Conservation (phyloP, 2,888 invertebrate species). For the Amphipyra berbera region DNA sequence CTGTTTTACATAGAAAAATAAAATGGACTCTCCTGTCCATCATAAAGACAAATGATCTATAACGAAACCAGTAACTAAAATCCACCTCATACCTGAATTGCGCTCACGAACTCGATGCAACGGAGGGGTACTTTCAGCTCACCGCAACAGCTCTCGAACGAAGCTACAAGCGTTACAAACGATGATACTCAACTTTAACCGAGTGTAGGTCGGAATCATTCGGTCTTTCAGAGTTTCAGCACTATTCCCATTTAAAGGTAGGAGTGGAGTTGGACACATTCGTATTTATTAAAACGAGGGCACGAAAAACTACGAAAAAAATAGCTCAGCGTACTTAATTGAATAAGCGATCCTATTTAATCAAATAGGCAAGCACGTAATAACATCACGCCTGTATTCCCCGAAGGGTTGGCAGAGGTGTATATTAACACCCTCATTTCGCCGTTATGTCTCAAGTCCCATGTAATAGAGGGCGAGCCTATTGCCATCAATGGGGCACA, state of each 20-base stretch:
- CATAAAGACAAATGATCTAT: neutral
- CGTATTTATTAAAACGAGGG: too few species aligned
- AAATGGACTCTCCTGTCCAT: neutral
- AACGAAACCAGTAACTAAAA: constrained; percentile 2
- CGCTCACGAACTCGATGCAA: constrained; percentile 25
- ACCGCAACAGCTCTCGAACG: constrained; percentile 49
- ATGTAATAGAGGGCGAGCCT: too few species aligned
- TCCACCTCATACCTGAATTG: constrained; percentile 7
- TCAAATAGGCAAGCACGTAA: neutral
- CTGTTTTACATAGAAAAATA: too few species aligned
- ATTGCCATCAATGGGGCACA: too few species aligned
- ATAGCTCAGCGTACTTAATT: too few species aligned
- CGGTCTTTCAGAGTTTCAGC: constrained; percentile 11
- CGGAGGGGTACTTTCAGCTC: constrained; percentile 24
- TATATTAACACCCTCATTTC: too few species aligned
- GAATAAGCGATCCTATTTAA: too few species aligned
- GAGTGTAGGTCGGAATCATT: constrained; percentile 40
- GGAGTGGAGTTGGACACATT: neutral
- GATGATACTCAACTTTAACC: constrained; percentile 49
- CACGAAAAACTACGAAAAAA: too few species aligned
- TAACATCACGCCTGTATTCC: too few species aligned
- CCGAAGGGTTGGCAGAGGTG: too few species aligned
- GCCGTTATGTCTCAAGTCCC: too few species aligned
- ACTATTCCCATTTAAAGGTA: constrained; percentile 11
- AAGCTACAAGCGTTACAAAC: constrained; percentile 12